Percentiles rank a stretch among this genome's conserved stretches.
Evolutionary conservation across 2,888 invertebrate species (phyloP).

Genomic region (Pecten maximus): DNA sequence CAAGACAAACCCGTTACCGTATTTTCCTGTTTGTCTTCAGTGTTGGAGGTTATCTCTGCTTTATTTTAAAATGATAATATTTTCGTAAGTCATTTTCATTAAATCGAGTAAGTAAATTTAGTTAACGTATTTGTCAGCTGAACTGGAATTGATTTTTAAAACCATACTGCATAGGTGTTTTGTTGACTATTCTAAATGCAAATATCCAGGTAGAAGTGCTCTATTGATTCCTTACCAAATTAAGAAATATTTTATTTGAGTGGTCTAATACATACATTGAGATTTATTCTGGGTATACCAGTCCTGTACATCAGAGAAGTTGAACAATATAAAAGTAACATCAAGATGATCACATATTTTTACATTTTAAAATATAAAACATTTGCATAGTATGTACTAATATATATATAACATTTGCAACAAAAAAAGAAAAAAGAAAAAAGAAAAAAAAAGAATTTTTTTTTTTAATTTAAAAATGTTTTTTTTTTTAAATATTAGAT

Average conservation of each 20-base stretch:
- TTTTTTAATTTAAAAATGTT: too few relatives aligned
- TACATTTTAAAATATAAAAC: too few relatives aligned
- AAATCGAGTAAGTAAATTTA: background rate
- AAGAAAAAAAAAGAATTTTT: too few relatives aligned
- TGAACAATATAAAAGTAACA: too few relatives aligned
- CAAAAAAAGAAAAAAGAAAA: too few relatives aligned
- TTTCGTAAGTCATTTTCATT: conserved; percentile 18
- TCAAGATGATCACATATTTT: too few relatives aligned
- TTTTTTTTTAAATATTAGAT: too few relatives aligned
- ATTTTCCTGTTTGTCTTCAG: background rate
- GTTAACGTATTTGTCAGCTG: background rate
- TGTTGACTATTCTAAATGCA: background rate
- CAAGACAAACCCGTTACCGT: background rate
- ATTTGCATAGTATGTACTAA: too few relatives aligned
- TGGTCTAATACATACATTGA: background rate
- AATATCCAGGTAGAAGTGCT: background rate
- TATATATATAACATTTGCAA: too few relatives aligned
- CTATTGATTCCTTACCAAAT: background rate
- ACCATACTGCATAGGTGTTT: background rate
- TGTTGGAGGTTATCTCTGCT: background rate
- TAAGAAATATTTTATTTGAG: background rate
- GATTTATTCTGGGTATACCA: background rate
- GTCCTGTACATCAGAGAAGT: too few relatives aligned
- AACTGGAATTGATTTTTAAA: background rate
- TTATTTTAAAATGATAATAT: background rate